These are phyloP conservation scores for Zalophus californianus DNA, from an alignment of 2,797 vertebrate genomes.

Conservation along the genomic window DNA sequence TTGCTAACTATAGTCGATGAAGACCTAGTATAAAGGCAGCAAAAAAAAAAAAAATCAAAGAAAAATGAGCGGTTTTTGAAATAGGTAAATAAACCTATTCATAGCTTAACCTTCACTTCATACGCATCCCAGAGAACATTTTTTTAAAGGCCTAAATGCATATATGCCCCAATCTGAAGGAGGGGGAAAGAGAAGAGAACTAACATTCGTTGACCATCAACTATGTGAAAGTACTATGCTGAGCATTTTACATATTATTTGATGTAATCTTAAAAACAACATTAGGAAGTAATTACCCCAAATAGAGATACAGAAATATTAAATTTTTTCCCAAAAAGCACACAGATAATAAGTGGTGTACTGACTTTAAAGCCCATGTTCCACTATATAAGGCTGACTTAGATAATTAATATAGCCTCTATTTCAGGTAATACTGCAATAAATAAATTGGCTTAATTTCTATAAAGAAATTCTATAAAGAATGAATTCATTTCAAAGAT, in stretches of 20 bases:
- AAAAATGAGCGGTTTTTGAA: conserved; percentile 8
- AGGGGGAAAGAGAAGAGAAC: not conserved
- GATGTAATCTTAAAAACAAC: not conserved
- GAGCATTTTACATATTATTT: not conserved
- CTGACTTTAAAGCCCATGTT: not conserved
- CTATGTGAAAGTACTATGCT: not conserved
- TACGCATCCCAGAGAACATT: not conserved
- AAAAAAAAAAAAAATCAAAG: not conserved
- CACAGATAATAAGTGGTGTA: not conserved
- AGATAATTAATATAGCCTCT: not conserved
- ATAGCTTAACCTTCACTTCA: not conserved
- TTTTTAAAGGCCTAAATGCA: not conserved
- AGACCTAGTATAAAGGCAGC: conserved; percentile 71
- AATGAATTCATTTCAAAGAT: conserved; percentile 36
- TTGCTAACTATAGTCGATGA: conserved; percentile 34
- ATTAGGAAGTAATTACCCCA: not conserved
- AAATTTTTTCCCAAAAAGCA: not conserved
- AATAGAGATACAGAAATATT: not conserved
- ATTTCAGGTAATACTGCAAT: conserved; percentile 27
- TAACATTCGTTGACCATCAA: not conserved
- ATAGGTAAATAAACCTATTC: not conserved
- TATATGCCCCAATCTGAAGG: not conserved
- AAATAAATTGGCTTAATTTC: not conserved
- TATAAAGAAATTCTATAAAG: not conserved
- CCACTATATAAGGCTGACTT: not conserved